Evolutionary conservation across 2,797 vertebrate species (phyloP).

Genomic region (Phrynocephalus guinanensis): DNA sequence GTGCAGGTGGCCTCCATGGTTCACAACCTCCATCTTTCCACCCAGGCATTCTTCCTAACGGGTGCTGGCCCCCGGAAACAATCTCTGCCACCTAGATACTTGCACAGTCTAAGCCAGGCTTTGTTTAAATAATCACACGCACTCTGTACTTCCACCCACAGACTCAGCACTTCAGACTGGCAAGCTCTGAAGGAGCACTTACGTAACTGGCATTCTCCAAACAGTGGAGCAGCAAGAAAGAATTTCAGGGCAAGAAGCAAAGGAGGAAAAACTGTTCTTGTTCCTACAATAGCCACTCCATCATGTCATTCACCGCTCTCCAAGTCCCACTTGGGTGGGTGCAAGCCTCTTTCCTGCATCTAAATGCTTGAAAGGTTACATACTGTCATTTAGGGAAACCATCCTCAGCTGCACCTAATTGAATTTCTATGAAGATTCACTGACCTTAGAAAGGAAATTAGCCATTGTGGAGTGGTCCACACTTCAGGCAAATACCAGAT

Average conservation of each 20-base stretch:
- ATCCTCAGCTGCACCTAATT: neutral
- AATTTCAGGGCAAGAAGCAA: conserved; percentile 26
- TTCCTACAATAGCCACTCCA: conserved; percentile 21
- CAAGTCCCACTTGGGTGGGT: neutral
- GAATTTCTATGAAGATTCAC: neutral
- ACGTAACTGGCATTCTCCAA: conserved; percentile 37
- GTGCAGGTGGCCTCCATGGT: neutral
- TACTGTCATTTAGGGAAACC: neutral
- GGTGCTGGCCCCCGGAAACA: rapidly evolving
- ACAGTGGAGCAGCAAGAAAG: neutral
- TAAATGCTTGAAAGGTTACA: neutral
- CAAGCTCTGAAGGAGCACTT: conserved; percentile 15
- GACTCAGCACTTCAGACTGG: neutral
- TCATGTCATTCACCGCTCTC: neutral
- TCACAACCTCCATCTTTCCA: neutral
- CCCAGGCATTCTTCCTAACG: neutral
- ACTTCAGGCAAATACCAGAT: too few relatives aligned
- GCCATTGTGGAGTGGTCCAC: too few relatives aligned
- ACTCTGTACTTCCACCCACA: conserved; percentile 17
- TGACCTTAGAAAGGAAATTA: neutral
- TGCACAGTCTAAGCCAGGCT: conserved; percentile 21
- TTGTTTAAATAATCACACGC: conserved; percentile 24
- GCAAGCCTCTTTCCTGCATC: neutral
- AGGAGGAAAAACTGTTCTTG: conserved; percentile 32
- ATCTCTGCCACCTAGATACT: conserved; percentile 4